A percentile compares a stretch with the other conserved stretches of the same genome.
Conservation (phyloP, 1,140 invertebrate genomes). For the Brachionus paranguensis region DNA sequence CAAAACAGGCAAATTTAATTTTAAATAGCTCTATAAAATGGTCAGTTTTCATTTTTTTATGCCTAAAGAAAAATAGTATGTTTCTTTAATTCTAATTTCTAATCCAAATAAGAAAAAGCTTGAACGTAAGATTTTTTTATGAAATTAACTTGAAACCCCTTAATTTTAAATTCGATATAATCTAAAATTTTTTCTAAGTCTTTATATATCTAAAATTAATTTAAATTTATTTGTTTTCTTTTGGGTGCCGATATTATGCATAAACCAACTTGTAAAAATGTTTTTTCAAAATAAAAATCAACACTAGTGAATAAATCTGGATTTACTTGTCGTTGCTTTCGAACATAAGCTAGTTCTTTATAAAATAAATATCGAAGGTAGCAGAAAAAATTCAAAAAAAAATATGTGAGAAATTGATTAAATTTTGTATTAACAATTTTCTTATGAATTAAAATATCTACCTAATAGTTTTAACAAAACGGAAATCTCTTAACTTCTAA, state of each 20-base stretch:
- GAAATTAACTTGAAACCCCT: background rate
- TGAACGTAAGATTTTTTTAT: background rate
- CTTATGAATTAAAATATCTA: background rate
- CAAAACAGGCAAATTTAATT: no score
- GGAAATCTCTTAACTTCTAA: background rate
- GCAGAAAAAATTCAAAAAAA: background rate
- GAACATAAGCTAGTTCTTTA: no score
- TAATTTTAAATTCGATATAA: background rate
- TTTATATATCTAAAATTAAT: background rate
- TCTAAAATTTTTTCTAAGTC: background rate
- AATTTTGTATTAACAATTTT: background rate
- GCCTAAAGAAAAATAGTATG: background rate
- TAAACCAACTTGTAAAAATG: background rate
- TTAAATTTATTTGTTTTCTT: background rate
- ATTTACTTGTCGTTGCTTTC: no score
- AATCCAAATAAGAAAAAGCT: background rate
- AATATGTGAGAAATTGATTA: background rate
- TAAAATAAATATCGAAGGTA: no score
- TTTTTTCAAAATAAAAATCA: no score
- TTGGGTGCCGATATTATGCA: background rate
- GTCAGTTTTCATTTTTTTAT: background rate
- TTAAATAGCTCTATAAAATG: background rate
- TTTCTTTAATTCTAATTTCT: background rate
- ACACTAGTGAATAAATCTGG: no score
- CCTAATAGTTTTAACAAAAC: background rate